phyloP scores from a whole-genome alignment of 2,113 vertebrate species.

The Motacilla alba region DNA sequence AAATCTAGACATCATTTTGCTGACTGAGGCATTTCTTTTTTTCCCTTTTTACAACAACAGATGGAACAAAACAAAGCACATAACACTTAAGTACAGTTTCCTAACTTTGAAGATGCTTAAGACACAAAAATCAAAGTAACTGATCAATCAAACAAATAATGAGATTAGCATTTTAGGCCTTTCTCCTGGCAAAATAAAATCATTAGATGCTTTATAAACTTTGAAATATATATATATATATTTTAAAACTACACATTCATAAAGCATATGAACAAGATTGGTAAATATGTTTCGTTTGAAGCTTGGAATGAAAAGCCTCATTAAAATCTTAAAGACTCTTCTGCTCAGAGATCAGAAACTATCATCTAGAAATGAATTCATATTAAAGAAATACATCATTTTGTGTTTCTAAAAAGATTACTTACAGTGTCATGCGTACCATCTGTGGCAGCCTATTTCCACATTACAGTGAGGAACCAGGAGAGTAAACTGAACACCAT shows the following conservation, averaged over 20 bases:
- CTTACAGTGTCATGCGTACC: background rate
- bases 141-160: background rate
- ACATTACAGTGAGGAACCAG: background rate
- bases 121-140: conserved; percentile 26
- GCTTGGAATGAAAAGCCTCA: background rate
- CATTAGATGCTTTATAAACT: background rate
- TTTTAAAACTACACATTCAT: background rate
- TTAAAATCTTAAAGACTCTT: conserved; percentile 17
- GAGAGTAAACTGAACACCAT: background rate
- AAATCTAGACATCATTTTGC: background rate
- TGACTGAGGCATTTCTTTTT: background rate
- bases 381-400: background rate
- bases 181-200: background rate
- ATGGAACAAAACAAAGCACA: background rate
- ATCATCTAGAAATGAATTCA: background rate
- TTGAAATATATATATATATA: background rate
- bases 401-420: conserved; percentile 6
- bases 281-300: background rate
- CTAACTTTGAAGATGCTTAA: background rate
- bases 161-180: background rate
- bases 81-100: background rate
- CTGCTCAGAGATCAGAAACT: background rate
- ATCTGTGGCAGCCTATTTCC: conserved; percentile 19
- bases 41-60: background rate
- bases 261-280: background rate